These are phyloP conservation scores for Scortum barcoo DNA, from an alignment of 2,113 vertebrate species.

Conservation along the genomic window DNA sequence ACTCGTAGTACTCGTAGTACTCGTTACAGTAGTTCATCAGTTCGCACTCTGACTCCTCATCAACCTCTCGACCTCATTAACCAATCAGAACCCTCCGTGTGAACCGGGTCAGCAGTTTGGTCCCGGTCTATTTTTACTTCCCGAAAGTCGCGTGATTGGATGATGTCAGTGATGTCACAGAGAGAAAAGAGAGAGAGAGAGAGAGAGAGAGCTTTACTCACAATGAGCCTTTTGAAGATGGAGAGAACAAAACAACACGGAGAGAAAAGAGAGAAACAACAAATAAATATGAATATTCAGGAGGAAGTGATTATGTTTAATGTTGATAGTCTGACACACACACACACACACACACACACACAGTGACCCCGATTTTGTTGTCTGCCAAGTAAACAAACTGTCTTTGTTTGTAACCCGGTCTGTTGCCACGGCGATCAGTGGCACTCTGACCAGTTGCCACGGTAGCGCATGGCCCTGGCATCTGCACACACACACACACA, in stretches of 20 bases:
- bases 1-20: not conserved
- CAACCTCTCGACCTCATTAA: not conserved
- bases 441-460: constrained; percentile 48
- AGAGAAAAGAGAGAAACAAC: not conserved
- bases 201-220: not conserved
- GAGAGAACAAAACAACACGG: no score
- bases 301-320: not conserved
- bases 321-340: constrained; percentile 9
- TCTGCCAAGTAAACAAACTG: constrained; percentile 65
- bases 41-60: not conserved
- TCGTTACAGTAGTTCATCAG: not conserved
- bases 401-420: constrained; percentile 55
- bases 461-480: constrained; percentile 22
- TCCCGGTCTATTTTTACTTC: constrained; percentile 21
- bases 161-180: not conserved
- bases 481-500: constrained; percentile 22
- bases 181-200: not conserved
- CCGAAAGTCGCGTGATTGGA: not conserved
- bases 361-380: constrained; percentile 38
- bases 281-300: not conserved
- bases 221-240: not conserved
- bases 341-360: constrained; percentile 25
- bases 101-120: constrained; percentile 35
- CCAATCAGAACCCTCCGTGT: constrained; percentile 20
- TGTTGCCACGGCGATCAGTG: constrained; percentile 42